These are phyloP conservation scores for Holothuria leucospilota DNA, from an alignment of 53 echinoderm and acorn worm genomes.

Conservation along the genomic window DNA sequence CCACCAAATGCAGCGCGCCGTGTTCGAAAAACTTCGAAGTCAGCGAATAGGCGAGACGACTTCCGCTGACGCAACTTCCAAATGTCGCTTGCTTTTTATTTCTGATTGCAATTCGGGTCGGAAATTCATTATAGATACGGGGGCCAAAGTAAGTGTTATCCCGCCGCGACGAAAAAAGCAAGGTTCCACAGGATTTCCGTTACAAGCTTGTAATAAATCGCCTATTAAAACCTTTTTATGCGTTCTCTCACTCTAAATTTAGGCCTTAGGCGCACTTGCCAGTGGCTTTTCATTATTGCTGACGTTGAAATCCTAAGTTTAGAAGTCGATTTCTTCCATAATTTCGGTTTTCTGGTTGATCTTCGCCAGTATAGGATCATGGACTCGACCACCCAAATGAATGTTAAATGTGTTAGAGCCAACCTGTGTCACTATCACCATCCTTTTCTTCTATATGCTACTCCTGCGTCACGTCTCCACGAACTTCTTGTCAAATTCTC, in stretches of 20 bases:
- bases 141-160: slow-evolving; percentile 39
- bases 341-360: slow-evolving; percentile 11
- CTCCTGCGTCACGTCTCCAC: too few species aligned
- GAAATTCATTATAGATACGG: not conserved
- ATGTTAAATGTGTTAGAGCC: not conserved
- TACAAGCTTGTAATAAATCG: not conserved
- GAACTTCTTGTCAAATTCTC: too few species aligned
- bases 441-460: too few species aligned
- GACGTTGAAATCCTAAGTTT: too few species aligned
- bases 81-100: slow-evolving; percentile 30
- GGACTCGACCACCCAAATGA: slow-evolving; percentile 32
- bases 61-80: slow-evolving; percentile 1
- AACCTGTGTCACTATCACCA: too few species aligned
- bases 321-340: too few species aligned
- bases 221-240: too few species aligned
- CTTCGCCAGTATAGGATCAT: slow-evolving; percentile 29
- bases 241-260: not conserved
- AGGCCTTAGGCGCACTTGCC: not conserved
- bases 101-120: not conserved
- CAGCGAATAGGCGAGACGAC: slow-evolving; percentile 41
- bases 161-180: not conserved
- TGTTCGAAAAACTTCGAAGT: not conserved
- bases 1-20: not conserved
- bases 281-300: too few species aligned
- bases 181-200: not conserved